Evolutionary conservation across 2,113 vertebrate species (phyloP).

Genomic region (Paraplagusia blochii): DNA sequence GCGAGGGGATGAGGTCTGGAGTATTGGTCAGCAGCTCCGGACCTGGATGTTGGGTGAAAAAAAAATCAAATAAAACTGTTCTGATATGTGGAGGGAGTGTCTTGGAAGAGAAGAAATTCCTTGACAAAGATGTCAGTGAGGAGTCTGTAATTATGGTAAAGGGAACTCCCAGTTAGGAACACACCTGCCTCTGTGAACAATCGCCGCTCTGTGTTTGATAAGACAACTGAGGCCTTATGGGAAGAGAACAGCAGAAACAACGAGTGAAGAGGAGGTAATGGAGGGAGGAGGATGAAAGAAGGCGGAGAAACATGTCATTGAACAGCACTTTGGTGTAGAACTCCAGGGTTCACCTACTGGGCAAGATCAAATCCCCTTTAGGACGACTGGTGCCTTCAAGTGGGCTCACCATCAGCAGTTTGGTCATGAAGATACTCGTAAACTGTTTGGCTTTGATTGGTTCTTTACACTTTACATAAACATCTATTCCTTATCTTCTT

Average conservation of each 20-base stretch:
- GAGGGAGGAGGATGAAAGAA: conserved; percentile 27
- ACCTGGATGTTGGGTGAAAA: conserved; percentile 17
- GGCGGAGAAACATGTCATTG: conserved; percentile 10
- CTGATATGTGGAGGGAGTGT: conserved; percentile 31
- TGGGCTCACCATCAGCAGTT: too few species aligned
- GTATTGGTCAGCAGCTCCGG: conserved; percentile 3
- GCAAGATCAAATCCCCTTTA: too few species aligned
- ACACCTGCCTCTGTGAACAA: conserved; percentile 63
- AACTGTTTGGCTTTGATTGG: too few species aligned
- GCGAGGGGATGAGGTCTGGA: background rate
- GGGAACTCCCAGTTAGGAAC: conserved; percentile 46
- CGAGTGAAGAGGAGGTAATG: background rate
- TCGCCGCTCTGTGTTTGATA: conserved; percentile 45
- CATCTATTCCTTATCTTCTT: too few species aligned
- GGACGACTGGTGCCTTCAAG: too few species aligned
- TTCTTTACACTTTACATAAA: too few species aligned
- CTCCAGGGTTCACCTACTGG: too few species aligned
- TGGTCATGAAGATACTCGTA: too few species aligned
- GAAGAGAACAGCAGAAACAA: background rate
- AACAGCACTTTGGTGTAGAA: too few species aligned
- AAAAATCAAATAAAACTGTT: background rate
- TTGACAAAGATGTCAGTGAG: conserved; percentile 48
- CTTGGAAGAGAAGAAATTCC: conserved; percentile 31
- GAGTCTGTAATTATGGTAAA: conserved; percentile 47
- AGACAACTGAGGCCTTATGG: conserved; percentile 10